Evolutionary conservation across 2,888 invertebrate genomes (phyloP).

Genomic region (Aquatica leii): DNA sequence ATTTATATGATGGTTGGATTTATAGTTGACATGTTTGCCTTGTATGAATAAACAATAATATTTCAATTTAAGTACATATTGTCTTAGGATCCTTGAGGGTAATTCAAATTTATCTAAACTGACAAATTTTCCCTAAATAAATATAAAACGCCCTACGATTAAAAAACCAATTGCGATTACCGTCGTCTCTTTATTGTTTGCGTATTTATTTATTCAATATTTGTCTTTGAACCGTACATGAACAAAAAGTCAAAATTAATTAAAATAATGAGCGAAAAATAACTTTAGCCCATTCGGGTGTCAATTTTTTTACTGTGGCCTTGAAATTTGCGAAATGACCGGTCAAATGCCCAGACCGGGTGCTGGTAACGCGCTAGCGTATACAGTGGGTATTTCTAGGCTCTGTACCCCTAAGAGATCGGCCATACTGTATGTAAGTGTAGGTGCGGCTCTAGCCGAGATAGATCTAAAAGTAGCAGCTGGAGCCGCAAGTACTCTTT

Average conservation of each 20-base stretch:
- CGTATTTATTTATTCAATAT: too few species aligned
- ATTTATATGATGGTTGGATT: constrained; percentile 12
- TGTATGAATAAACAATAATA: constrained; percentile 12
- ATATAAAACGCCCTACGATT: too few species aligned
- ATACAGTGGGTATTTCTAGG: constrained; percentile 73
- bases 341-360: constrained; percentile 74
- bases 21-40: constrained; percentile 12
- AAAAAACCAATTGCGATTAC: too few species aligned
- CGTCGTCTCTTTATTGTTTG: too few species aligned
- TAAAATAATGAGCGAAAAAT: neutral
- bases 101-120: neutral
- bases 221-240: neutral
- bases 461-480: constrained; percentile 63
- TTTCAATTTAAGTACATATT: constrained; percentile 18
- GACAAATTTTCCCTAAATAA: too few species aligned
- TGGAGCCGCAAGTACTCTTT: constrained; percentile 68
- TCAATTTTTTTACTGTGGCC: constrained; percentile 27
- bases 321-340: constrained; percentile 52
- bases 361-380: constrained; percentile 74
- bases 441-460: constrained; percentile 64
- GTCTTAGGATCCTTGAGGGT: constrained; percentile 9
- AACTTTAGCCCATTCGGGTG: neutral
- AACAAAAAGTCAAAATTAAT: neutral
- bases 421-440: constrained; percentile 73
- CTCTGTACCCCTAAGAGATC: constrained; percentile 76